Evolutionary conservation across 2,113 vertebrate species (phyloP), one percentile per base, ranked within the genome.

Genomic region (Morone chrysops): DNA sequence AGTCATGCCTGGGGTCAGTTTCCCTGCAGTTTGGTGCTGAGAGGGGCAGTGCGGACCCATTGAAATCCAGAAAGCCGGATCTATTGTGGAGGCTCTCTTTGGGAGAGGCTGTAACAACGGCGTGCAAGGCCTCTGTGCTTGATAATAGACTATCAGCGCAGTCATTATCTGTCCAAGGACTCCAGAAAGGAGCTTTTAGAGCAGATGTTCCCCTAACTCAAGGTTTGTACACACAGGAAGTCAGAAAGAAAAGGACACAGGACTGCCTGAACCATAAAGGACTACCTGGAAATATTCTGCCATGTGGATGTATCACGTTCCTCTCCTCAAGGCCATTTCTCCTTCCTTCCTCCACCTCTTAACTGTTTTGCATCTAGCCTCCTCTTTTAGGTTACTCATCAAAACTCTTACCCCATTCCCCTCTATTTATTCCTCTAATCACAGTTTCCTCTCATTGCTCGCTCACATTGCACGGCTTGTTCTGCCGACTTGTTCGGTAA

Each of bases 131-230:
- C 83, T 72, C 31, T 51, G 70, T n/a, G 74, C 45, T 69, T 75
- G 66, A 89, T 91, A 91, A 93, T 92, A 87, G 89, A 92, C 63
- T 36, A 45, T 85, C 84, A 73, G 57, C 20, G 47, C 80, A 73
- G 83, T 85, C 81, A 90, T 93, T 92, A 89, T 90, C 65, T 75
- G 74, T 53, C 87, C 92, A 92, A 93, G 89, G 91, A 90, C 87
- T 87, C 59, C 63, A 69, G 75, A 75, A 83, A 59, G 77, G 50
- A 85, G 87, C 81, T 85, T 89, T 92, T 77, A 83, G 70, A 85
- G 76, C 85, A 87, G 80, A 92, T 85, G 87, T 83, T 90, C 41
- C 79, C 80, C 62, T 47, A 62, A 78, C 83, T 92, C 89, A 89
- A 87, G 87, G 84, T 89, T 89, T 75, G 78, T 36, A 69, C 72